Base-by-base conservation (phyloP, 2,888 invertebrate species). In the Caenorhabditis uteleia region DNA sequence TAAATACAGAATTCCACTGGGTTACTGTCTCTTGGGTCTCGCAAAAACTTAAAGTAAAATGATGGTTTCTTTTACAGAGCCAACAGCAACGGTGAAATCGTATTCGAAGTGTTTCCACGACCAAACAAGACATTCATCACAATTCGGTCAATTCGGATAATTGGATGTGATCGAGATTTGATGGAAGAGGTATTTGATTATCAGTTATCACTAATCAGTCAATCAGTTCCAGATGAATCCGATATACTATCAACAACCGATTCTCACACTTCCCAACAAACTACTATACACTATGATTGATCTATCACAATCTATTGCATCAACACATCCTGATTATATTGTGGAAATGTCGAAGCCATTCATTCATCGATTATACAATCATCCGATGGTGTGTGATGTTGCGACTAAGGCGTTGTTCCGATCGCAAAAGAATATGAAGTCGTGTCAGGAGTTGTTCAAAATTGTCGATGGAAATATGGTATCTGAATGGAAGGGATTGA, bases 161-260 rank as follows among this genome's bases (percentile, higher is more conserved):
- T 33, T 20, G 64, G 57, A 31, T 64, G 64, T 29, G 53, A 54
- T 49, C 42, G 53, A 14, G 34, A 34, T 29, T 10, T 33, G 7
- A 64, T 64, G 64, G 64, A 64, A 16, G 64, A 57, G 27, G 21
- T 57, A 10, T 8, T 7, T 29, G 31, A n/a, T n/a, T n/a, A n/a
- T n/a, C n/a, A n/a, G n/a, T n/a, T n/a, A n/a, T n/a, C n/a, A n/a
- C n/a, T n/a, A n/a, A n/a, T n/a, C n/a, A n/a, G n/a, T n/a, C n/a
- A n/a, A n/a, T n/a, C n/a, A n/a, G n/a, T n/a, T n/a, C n/a, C n/a
- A n/a, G n/a, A n/a, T n/a, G 8, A 50, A 62, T n/a, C 62, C 62
- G 43, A 18, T 43, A 20, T 56, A 44, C n/a, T 43, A 56, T 21
- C 29, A 50, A 16, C 39, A 51, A n/a, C 56, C 62, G 12, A 23